Evolutionary conservation across 2,113 vertebrate species (phyloP).

Genomic region (Channa argus): DNA sequence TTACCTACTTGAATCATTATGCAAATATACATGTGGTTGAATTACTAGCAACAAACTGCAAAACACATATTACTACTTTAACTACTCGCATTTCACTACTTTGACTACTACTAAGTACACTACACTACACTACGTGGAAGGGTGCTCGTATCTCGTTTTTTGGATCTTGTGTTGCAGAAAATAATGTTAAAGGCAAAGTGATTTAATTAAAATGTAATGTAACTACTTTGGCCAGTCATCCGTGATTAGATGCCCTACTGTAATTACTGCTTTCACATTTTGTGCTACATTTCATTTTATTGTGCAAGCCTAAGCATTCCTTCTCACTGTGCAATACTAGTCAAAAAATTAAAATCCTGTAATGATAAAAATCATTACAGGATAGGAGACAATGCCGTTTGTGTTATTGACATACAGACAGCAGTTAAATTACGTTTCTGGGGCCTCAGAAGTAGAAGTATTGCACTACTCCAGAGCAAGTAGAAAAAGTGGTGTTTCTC

Average conservation of each 20-base stretch:
- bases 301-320: background rate
- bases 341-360: background rate
- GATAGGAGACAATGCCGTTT: background rate
- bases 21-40: too few relatives aligned
- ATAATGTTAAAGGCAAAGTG: background rate
- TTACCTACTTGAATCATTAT: too few relatives aligned
- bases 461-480: slow-evolving; percentile 35
- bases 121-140: background rate
- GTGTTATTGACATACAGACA: slow-evolving; percentile 15
- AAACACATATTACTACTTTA: too few relatives aligned
- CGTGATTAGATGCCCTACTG: slow-evolving; percentile 12
- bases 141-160: background rate
- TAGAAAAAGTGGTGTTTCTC: background rate
- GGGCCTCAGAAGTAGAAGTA: slow-evolving; percentile 8
- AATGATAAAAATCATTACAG: background rate
- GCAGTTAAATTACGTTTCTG: slow-evolving; percentile 5
- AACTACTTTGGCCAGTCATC: slow-evolving; percentile 13
- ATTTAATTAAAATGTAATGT: slow-evolving; percentile 15
- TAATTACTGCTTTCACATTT: slow-evolving; percentile 11
- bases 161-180: slow-evolving; percentile 1
- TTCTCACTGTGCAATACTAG: background rate
- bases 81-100: too few relatives aligned
- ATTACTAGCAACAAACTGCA: too few relatives aligned
- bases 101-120: too few relatives aligned
- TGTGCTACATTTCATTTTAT: slow-evolving; percentile 14